These are phyloP conservation scores for Stenurella melanura DNA, from an alignment of 2,888 invertebrate species.

Conservation along the genomic window DNA sequence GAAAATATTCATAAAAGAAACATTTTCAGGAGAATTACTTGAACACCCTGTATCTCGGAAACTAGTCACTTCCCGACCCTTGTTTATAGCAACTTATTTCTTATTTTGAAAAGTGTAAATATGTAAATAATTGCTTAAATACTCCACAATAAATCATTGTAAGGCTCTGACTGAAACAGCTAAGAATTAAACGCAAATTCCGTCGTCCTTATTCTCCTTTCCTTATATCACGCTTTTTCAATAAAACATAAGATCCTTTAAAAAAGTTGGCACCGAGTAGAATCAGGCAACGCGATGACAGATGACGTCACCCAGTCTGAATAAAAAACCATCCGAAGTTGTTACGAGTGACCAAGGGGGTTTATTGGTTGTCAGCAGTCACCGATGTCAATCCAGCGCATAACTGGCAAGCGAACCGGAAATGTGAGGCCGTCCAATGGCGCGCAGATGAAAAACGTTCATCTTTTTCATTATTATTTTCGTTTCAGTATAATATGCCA, in stretches of 20 bases:
- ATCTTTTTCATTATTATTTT: not conserved
- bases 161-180: not conserved
- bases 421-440: constrained; percentile 4
- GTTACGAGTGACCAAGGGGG: constrained; percentile 33
- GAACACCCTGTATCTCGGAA: no score
- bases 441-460: not conserved
- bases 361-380: constrained; percentile 35
- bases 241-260: constrained; percentile 10
- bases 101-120: no score
- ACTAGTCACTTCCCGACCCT: no score
- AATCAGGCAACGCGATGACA: constrained; percentile 5
- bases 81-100: no score
- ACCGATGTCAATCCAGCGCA: constrained; percentile 19
- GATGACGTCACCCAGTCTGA: constrained; percentile 12
- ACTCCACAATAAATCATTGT: not conserved
- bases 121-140: no score
- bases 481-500: no score
- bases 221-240: constrained; percentile 8
- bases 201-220: not conserved
- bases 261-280: constrained; percentile 22
- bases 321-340: constrained; percentile 13
- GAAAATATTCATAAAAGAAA: no score
- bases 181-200: not conserved
- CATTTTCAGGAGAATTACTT: no score
- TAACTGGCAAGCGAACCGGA: constrained; percentile 36